phyloP scores from a whole-genome alignment of 2,888 invertebrate genomes.

The Cerastis rubricosa region DNA sequence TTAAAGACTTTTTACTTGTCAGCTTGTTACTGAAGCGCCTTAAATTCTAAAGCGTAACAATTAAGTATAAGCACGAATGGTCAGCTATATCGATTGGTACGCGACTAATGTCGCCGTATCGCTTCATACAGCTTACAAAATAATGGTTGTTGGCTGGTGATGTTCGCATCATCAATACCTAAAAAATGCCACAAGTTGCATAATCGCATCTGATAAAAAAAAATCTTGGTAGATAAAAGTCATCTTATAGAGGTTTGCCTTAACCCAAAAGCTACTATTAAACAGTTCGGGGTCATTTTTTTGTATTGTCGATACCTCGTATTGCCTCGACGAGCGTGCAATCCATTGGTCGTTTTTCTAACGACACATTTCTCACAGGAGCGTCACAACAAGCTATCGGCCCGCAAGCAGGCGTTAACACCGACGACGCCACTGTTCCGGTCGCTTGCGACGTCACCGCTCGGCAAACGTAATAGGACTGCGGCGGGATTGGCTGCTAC shows the following conservation, averaged over 20 bases:
- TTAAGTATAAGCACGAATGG: not conserved
- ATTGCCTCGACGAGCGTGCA: conserved; percentile 25
- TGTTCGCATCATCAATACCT: not conserved
- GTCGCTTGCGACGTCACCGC: conserved; percentile 85
- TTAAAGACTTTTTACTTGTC: not conserved
- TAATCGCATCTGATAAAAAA: not conserved
- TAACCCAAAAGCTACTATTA: not conserved
- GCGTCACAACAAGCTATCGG: conserved; percentile 88
- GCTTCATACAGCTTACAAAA: not conserved
- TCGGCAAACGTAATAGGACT: conserved; percentile 87
- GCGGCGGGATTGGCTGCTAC: conserved; percentile 84
- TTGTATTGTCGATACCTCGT: conserved; percentile 21
- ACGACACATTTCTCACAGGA: conserved; percentile 74
- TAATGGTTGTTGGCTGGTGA: not conserved
- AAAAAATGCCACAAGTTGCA: not conserved
- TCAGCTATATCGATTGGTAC: conserved; percentile 3
- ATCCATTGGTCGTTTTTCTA: not conserved
- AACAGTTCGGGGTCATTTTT: not conserved
- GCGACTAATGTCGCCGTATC: not conserved
- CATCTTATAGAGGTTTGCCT: not conserved
- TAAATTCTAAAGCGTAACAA: not conserved
- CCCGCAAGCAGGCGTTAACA: conserved; percentile 88
- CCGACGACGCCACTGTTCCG: conserved; percentile 82
- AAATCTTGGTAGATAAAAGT: not conserved
- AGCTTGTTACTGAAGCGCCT: too few species aligned